phyloP scores from a whole-genome alignment of 2,113 vertebrate species.

The Atlantisia rogersi region DNA sequence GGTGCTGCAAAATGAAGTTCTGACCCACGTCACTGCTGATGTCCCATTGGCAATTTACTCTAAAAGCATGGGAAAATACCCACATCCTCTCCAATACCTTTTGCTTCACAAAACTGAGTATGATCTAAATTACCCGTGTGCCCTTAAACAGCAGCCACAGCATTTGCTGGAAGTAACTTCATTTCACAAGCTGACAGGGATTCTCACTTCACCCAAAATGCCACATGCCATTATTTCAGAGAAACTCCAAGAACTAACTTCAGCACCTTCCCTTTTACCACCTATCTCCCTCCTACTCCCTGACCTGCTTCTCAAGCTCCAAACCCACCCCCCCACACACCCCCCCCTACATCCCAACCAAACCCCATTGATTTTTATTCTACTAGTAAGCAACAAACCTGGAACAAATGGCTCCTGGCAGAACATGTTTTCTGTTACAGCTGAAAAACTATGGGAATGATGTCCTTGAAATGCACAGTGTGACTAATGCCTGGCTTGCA shows the following conservation, averaged over 20 bases:
- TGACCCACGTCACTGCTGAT: neutral
- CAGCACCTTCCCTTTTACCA: slow-evolving; percentile 37
- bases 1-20: neutral
- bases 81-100: neutral
- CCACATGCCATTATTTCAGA: slow-evolving; percentile 16
- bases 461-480: slow-evolving; percentile 62
- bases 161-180: neutral
- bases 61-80: neutral
- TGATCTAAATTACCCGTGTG: neutral
- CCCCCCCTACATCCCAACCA: too few relatives aligned
- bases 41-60: neutral
- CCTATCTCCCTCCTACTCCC: slow-evolving; percentile 27
- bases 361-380: slow-evolving; percentile 30
- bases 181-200: neutral
- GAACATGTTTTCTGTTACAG: slow-evolving; percentile 39
- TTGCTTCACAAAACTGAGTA: neutral
- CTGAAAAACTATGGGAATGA: slow-evolving; percentile 38
- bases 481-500: slow-evolving; percentile 60
- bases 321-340: neutral
- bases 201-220: neutral
- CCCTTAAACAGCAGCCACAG: neutral
- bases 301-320: slow-evolving; percentile 10
- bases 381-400: slow-evolving; percentile 56
- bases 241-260: neutral
- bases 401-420: slow-evolving; percentile 59